These are phyloP conservation scores for Axea sp. DNA, from an alignment of 2,888 invertebrate species.

Conservation along the genomic window DNA sequence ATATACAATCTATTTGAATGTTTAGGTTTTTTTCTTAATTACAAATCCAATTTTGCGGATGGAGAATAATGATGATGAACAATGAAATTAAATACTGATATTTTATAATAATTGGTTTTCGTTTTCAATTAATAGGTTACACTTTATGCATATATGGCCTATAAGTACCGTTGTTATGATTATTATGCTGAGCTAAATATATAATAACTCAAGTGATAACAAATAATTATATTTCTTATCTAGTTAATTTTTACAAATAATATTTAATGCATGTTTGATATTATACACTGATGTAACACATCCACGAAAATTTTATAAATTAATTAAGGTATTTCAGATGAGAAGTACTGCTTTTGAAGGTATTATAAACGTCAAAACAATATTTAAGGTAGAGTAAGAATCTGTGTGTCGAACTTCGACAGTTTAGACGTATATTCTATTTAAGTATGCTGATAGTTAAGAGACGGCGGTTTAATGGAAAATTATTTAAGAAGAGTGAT, in stretches of 20 bases:
- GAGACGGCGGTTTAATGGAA: slow-evolving; percentile 48
- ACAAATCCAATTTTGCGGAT: no score
- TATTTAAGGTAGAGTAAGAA: slow-evolving; percentile 46
- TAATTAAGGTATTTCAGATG: slow-evolving; percentile 44
- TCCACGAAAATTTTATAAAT: slow-evolving; percentile 25
- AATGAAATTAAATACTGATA: no score
- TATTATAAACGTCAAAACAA: slow-evolving; percentile 32
- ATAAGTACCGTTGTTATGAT: no score
- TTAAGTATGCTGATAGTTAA: slow-evolving; percentile 51
- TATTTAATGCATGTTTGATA: slow-evolving; percentile 5
- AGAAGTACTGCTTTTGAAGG: slow-evolving; percentile 17
- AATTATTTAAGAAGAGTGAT: slow-evolving; percentile 43
- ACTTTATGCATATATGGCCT: no score
- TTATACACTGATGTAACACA: slow-evolving; percentile 21
- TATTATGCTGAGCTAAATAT: no score
- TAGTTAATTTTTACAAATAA: no score
- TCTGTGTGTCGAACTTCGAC: slow-evolving; percentile 46
- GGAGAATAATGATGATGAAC: no score
- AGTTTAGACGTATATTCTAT: slow-evolving; percentile 52
- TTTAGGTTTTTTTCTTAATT: no score
- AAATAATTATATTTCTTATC: no score
- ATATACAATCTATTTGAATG: no score
- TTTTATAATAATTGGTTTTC: no score
- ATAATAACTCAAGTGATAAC: no score
- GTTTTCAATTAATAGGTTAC: neutral